Base-by-base conservation (phyloP, 2,888 invertebrate species). In the Camponotus fellah region DNA sequence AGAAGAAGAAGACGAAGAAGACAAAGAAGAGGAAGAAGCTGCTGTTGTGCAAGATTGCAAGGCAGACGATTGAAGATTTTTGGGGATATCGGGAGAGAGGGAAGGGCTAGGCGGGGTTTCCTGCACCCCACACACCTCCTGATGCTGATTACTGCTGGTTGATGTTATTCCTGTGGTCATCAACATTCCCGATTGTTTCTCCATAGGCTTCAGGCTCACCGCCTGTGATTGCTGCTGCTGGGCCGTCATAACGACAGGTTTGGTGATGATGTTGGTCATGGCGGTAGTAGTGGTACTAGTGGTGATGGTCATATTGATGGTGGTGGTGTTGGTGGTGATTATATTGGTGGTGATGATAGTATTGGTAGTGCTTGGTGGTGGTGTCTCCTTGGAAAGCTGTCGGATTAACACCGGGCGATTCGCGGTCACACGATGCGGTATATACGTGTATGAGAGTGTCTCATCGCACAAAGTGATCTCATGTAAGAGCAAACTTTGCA, bases 321-420 rank as follows among this genome's bases (percentile, higher is more conserved):
- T 93, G 90, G 92, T 93, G 87, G 93, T 92, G 92, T 94, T 94
- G 91, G 93, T 94, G 91, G 94, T 94, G 93, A 93, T 79, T 69
- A 79, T 94, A 92, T 93, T 94, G 90, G 95, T 93, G 93, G 94
- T 93, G 91, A 93, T 94, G 92, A 95, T 93, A 94, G 95, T 93
- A 93, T 95, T 94, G 93, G 94, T 95, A 90, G 95, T 94, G 93
- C 94, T 95, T 92, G 95, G 92, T 92, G 95, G 93, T 92, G 95
- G 92, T 92, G 95, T 93, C 93, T 96, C 96, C 96, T 96, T 96
- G 95, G 95, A 95, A 95, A 96, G 96, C 96, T 96, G 96, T 95
- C 95, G 95, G 94, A 94, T 94, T 93, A 94, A 94, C 60, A 79
- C 72, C 92, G 93, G 93, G 93, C 92, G 93, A 32, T 72, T 92